These are phyloP conservation scores for Trachops cirrhosus DNA, from an alignment of 2,797 vertebrate genomes.

Conservation along the genomic window DNA sequence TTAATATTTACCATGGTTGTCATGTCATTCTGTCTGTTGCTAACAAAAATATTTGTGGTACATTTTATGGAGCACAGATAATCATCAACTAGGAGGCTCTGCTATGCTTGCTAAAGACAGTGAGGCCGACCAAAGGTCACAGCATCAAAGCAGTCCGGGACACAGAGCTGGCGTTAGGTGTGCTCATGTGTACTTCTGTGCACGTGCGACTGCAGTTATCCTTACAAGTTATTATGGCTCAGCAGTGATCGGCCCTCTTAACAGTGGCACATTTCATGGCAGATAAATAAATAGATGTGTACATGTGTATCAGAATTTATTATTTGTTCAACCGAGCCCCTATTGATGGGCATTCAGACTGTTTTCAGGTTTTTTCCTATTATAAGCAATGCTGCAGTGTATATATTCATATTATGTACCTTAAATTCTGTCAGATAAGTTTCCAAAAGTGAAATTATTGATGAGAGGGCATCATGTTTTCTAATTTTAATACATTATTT, in stretches of 20 bases:
- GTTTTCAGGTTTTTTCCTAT: not conserved
- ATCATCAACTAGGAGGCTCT: not conserved
- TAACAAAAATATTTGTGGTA: not conserved
- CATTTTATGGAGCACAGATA: not conserved
- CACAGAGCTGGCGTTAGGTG: not conserved
- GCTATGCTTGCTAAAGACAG: not conserved
- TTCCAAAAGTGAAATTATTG: not conserved
- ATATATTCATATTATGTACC: not conserved
- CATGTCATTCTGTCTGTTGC: not conserved
- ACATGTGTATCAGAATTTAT: not conserved
- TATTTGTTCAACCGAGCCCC: not conserved
- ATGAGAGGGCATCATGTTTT: not conserved
- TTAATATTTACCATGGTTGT: not conserved
- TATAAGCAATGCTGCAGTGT: not conserved
- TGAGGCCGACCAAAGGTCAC: not conserved
- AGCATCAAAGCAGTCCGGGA: not conserved
- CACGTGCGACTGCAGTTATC: not conserved
- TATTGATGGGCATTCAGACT: not conserved
- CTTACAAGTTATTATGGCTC: not conserved
- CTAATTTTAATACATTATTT: not conserved
- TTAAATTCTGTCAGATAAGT: slow-evolving; percentile 8
- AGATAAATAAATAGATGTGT: not conserved
- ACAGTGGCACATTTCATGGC: not conserved
- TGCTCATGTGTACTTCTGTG: not conserved
- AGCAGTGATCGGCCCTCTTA: not conserved